Evolutionary conservation across 2,113 vertebrate species (phyloP).

Genomic region (Pomatostomus ruficeps): DNA sequence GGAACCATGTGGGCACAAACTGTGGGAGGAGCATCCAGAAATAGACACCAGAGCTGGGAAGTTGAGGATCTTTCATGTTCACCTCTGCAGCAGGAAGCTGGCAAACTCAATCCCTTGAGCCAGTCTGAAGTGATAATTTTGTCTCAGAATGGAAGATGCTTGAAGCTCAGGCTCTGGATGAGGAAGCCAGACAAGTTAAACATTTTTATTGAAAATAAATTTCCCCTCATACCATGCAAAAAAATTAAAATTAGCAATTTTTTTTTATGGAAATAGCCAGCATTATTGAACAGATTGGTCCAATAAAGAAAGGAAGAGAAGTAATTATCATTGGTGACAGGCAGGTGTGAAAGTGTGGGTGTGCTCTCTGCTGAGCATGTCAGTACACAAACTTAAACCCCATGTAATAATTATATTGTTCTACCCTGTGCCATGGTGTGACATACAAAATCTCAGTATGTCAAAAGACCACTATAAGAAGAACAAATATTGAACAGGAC

Average conservation of each 20-base stretch:
- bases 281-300: background rate
- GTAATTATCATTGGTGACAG: background rate
- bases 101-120: background rate
- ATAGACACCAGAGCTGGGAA: rapidly evolving
- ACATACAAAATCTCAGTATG: background rate
- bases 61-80: background rate
- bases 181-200: background rate
- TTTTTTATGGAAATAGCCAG: background rate
- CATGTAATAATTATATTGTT: background rate
- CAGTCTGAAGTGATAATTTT: background rate
- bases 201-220: background rate
- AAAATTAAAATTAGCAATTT: background rate
- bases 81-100: background rate
- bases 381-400: background rate
- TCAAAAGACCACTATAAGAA: background rate
- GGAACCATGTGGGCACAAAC: background rate
- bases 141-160: background rate
- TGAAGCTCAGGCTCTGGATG: background rate
- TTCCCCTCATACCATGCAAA: rapidly evolving
- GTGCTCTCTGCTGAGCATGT: background rate
- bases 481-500: background rate
- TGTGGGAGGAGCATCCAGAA: background rate
- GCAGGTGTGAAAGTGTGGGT: background rate
- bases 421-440: background rate
- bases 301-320: background rate